Evolutionary conservation across 1,140 invertebrate species (phyloP), one percentile per base, ranked within the genome.

Genomic region (Ephestia elutella): DNA sequence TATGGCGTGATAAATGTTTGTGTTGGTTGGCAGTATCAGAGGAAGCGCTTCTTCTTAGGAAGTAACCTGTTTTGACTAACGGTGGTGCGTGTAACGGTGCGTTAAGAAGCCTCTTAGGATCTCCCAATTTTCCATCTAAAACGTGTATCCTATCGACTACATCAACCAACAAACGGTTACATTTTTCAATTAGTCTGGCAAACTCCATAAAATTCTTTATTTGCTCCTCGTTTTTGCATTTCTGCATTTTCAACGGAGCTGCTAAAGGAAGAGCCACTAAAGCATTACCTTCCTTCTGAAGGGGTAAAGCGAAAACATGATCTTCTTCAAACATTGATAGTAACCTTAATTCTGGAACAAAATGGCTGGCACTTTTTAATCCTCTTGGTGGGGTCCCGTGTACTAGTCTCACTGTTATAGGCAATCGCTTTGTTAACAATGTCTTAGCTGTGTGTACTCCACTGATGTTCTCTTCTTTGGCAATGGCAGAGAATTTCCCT

Each of bases 391-490:
- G 93, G 64, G 92, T 94, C 17, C 97, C 97, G 72, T 97, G 95
- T 0, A 98, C 96, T 65, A 98, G 90, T 75, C 96, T 91, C 11
- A 98, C 96, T 56, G 96, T 97, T 53, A 98, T 89, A 1, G 97
- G 97, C 83, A 98, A 91, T 59, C 97, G 90, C 79, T 97, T 97
- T 63, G 93, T 93, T 32, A 98, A 87, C 54, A 98, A 90, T 74
- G 96, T 96, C 71, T 94, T 93, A 7, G 94, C 94, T 51, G 95
- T 95, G 82, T 97, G 96, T 11, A 97, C 96, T 5, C 96, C 96
- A 76, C 95, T 95, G 63, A 98, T 97, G 85, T 96, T 97, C 70
- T 96, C 95, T 82, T 96, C 95, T 74, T 95, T 93, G 28, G 96
- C 96, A 19, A 98, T 90, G 0, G 95, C 94, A 68, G 96, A 97